Evolutionary conservation across 2,888 invertebrate genomes (phyloP), one percentile per base, ranked within the genome.

Genomic region (Villa cingulata): DNA sequence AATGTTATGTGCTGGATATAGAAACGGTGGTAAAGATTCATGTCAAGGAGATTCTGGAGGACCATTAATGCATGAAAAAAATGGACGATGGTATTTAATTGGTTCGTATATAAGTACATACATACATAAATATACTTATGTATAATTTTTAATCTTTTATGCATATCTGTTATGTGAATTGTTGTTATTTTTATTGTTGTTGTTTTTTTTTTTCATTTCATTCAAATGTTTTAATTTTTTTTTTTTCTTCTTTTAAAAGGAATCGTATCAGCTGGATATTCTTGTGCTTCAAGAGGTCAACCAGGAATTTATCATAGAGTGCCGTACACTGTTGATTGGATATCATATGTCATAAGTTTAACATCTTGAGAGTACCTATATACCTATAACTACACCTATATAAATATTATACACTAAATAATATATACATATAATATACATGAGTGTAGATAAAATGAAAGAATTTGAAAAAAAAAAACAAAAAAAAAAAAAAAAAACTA

Each of bases 281-380:
- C 90, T 1, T 92, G 92, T 62, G 92, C 92, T 1, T 89, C 91
- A 60, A 77, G 89, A 16, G 90, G 91, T 17, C 92, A 92, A 62
- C 92, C 92, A 0, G 92, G 92, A 43, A 92, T 92, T 58, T 92
- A 92, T 70, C 92, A 92, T 65, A 76, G 91, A 56, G 91, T 91
- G 7, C 86, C 91, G 1, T 87, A 89, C 62, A 92, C 92, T 0
- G 89, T 91, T 7, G 92, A 92, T 66, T 92, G 92, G 92, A 89
- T 92, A 57, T 77, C 78, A 51, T 77, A 78, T 55, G 77, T 78
- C 2, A 75, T 66, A 40, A 69, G 66, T 48, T 58, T 67, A 46
- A 68, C 66, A 48, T 55, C 59, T 10, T 41, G 29, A 41, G n/a
- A n/a, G n/a, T n/a, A n/a, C n/a, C n/a, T n/a, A n/a, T n/a, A n/a